Evolutionary conservation across 2,113 vertebrate species (phyloP), one percentile per base, ranked within the genome.

Genomic region (Brachyhypopomus gauderio): DNA sequence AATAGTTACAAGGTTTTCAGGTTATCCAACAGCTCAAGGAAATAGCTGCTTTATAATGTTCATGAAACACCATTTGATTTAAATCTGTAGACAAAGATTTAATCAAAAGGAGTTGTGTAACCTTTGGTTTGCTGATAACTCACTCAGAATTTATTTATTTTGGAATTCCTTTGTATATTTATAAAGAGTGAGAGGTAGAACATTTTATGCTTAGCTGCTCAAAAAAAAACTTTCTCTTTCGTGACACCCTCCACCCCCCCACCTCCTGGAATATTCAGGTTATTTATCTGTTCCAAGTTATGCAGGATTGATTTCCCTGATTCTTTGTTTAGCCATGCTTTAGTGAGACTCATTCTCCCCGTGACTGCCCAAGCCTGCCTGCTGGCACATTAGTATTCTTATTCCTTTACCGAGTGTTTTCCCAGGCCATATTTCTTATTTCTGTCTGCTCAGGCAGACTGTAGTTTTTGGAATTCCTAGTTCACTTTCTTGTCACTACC

Each of bases 1-100:
- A 30, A 34, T 34, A 9, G 5, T 36, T 8, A 34, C 19, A 41
- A 1, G 12, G 6, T 38, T n/a, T 8, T 3, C 30, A 17, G 6
- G 36, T 67, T 67, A 67, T 38, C 19, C 36, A 73, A 25, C 27
- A 75, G 12, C 41, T 75, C 17, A 30, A 11, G 70, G 58, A 73
- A 80, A 66, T 56, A 52, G 17, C 27, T 8, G 60, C 55, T 74
- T 27, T 41, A 80, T n/a, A 23, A 64, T 38, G 7, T 74, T 80
- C 27, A 64, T 74, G n/a, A 80, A 74, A 20, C 66, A 27, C 22
- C 4, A 2, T 67, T 56, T 64, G 27, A 64, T 38, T 66, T 64
- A 66, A 48, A 23, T 22, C 41, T 73, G 63, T 22, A 80, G 72
- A 17, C 69, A 48, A 41, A 41, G 5, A 41, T 41, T 41, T 41